These are phyloP conservation scores for Pammene fasciana DNA, from an alignment of 2,888 invertebrate genomes.

Conservation along the genomic window DNA sequence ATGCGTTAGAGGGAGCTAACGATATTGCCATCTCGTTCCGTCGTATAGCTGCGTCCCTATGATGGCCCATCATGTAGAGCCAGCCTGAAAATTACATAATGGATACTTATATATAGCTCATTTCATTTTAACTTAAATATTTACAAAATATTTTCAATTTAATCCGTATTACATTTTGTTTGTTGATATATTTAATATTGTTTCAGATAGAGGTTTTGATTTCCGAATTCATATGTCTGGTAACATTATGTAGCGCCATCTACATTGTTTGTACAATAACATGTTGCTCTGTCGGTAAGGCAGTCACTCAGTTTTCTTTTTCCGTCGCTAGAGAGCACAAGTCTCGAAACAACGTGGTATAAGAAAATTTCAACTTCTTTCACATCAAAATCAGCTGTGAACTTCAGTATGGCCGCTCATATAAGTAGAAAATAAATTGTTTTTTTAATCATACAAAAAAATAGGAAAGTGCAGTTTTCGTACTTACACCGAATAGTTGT, in stretches of 20 bases:
- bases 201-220: background rate
- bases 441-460: slow-evolving; percentile 73
- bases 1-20: too few relatives aligned
- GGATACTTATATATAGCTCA: too few relatives aligned
- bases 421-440: slow-evolving; percentile 74
- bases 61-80: too few relatives aligned
- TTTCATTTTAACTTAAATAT: too few relatives aligned
- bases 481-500: slow-evolving; percentile 68
- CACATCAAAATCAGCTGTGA: slow-evolving; percentile 84
- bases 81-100: too few relatives aligned
- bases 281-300: slow-evolving; percentile 55
- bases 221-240: background rate
- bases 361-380: slow-evolving; percentile 70
- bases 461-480: slow-evolving; percentile 75
- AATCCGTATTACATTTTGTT: background rate
- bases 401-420: slow-evolving; percentile 82
- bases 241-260: slow-evolving; percentile 23
- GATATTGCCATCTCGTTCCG: too few relatives aligned
- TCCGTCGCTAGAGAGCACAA: slow-evolving; percentile 59
- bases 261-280: background rate
- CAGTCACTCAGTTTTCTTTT: slow-evolving; percentile 48
- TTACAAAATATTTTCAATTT: too few relatives aligned
- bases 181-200: background rate
- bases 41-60: too few relatives aligned
- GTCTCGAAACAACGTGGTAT: slow-evolving; percentile 77